Conservation (phyloP, 2,888 invertebrate species). For the Charanyca ferruginea region DNA sequence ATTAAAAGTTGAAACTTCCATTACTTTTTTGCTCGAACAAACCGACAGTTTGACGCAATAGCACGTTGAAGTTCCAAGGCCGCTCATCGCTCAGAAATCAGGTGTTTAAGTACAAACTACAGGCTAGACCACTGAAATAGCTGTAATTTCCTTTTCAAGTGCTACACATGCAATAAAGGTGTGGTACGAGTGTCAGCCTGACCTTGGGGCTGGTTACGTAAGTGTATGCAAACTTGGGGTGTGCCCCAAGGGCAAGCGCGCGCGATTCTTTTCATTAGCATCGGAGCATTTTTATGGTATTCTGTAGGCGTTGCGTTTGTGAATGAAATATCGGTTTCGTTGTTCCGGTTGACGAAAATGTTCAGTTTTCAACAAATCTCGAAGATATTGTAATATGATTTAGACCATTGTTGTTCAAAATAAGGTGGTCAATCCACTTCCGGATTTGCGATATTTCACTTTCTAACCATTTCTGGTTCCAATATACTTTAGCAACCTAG, state of each 20-base stretch:
- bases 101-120: conserved; percentile 46
- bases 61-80: conserved; percentile 55
- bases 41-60: conserved; percentile 48
- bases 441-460: too few relatives aligned
- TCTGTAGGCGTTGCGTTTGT: conserved; percentile 48
- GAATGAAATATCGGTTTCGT: conserved; percentile 32
- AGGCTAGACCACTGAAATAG: conserved; percentile 74
- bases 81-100: conserved; percentile 49
- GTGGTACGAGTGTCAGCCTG: conserved; percentile 78
- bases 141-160: conserved; percentile 79
- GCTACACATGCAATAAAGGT: conserved; percentile 81
- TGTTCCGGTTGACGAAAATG: conserved; percentile 21
- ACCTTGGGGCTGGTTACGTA: conserved; percentile 82
- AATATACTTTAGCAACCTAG: too few relatives aligned
- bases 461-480: too few relatives aligned
- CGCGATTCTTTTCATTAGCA: conserved; percentile 64
- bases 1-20: conserved; percentile 50
- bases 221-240: conserved; percentile 77
- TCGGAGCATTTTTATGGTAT: conserved; percentile 43
- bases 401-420: too few relatives aligned
- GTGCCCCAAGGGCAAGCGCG: conserved; percentile 77
- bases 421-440: too few relatives aligned
- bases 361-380: not conserved
- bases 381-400: not conserved
- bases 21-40: conserved; percentile 45